A percentile compares a stretch with the other conserved stretches of the same genome.
These are phyloP conservation scores for Drosophila punjabiensis DNA, from an alignment of 1,140 invertebrate species.

Conservation along the genomic window DNA sequence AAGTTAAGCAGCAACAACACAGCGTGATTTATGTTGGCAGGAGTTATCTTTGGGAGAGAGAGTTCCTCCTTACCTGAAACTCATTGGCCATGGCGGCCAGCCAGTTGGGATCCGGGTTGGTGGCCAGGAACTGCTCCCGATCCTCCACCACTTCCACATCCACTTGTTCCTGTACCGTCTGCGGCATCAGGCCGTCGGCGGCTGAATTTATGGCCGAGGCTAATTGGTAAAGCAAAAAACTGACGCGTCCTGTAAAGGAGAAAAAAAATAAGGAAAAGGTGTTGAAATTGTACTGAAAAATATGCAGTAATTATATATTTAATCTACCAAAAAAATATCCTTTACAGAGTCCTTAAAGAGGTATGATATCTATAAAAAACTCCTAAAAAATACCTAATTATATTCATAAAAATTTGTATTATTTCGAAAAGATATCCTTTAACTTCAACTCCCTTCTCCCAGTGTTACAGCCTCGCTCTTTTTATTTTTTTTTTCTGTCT, in stretches of 20 bases:
- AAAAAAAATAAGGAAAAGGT: slow-evolving; percentile 24
- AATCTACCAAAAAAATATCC: no score
- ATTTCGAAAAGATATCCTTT: no score
- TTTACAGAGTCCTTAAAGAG: no score
- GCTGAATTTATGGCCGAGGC: slow-evolving; percentile 75
- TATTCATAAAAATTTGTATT: no score
- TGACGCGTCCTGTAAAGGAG: slow-evolving; percentile 54
- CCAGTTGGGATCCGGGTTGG: slow-evolving; percentile 64
- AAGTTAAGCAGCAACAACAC: slow-evolving; percentile 52
- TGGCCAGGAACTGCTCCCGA: slow-evolving; percentile 42
- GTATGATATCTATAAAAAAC: no score
- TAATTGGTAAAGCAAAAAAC: slow-evolving; percentile 80
- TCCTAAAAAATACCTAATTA: no score
- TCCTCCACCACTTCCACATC: slow-evolving; percentile 33
- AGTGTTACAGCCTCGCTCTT: neutral
- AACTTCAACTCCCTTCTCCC: slow-evolving; percentile 9
- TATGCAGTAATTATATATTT: no score
- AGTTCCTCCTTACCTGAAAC: slow-evolving; percentile 69
- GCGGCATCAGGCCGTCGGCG: slow-evolving; percentile 34
- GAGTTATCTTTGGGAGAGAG: slow-evolving; percentile 61
- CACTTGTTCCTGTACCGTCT: slow-evolving; percentile 31
- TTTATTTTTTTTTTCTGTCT: neutral
- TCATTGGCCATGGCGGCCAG: slow-evolving; percentile 76
- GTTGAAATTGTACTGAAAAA: slow-evolving; percentile 29
- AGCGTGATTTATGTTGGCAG: slow-evolving; percentile 75